Conservation (phyloP, 2,113 vertebrate genomes). For the Anser brachyrhynchus region DNA sequence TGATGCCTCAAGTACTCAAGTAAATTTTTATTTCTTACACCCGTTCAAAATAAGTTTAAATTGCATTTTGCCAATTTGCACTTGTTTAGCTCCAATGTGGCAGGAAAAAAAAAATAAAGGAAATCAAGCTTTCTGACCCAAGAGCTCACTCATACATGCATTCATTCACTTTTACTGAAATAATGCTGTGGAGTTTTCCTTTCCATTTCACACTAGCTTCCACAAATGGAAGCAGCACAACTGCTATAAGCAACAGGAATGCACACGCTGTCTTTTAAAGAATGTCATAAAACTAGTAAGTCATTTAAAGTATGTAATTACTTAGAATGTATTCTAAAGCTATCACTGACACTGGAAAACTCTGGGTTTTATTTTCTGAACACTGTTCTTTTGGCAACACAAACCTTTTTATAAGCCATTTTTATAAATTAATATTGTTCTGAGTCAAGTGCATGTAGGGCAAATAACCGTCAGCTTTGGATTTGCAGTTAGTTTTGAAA, state of each 20-base stretch:
- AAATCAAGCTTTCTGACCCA: background rate
- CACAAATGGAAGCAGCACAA: background rate
- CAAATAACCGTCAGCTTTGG: background rate
- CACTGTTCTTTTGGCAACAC: background rate
- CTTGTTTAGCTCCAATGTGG: background rate
- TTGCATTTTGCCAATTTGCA: background rate
- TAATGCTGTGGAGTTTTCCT: background rate
- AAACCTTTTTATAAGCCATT: background rate
- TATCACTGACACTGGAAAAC: background rate
- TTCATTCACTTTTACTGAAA: background rate
- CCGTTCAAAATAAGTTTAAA: background rate
- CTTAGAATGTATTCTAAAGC: background rate
- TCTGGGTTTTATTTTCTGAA: background rate
- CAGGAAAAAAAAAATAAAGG: background rate
- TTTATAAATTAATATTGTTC: background rate
- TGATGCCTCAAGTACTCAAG: background rate
- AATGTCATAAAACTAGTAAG: background rate
- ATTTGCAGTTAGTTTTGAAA: background rate
- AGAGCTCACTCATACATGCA: background rate
- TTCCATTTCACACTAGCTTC: background rate
- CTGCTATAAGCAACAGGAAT: background rate
- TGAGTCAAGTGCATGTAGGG: rapidly evolving
- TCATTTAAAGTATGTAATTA: background rate
- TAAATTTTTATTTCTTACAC: background rate
- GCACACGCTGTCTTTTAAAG: background rate